Evolutionary conservation across 2,113 vertebrate species (phyloP).

Genomic region (Leucosticte australis): DNA sequence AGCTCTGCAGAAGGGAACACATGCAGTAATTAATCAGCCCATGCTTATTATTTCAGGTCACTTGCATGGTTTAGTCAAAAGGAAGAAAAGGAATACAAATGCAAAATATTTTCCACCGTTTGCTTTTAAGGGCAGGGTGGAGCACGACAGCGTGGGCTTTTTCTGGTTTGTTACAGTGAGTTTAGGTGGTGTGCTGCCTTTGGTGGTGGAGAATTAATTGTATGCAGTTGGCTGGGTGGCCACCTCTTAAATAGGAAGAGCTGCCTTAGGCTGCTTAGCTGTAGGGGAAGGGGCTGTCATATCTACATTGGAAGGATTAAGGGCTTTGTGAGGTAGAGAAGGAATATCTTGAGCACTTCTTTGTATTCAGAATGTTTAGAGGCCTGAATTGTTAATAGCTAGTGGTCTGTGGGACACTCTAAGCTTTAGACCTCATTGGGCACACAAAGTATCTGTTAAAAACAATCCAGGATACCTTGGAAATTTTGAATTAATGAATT

Average conservation of each 20-base stretch:
- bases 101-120: constrained; percentile 23
- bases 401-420: rapidly evolving
- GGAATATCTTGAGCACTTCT: background rate
- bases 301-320: background rate
- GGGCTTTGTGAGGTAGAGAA: background rate
- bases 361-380: background rate
- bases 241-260: background rate
- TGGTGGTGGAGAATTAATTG: background rate
- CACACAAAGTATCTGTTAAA: background rate
- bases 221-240: background rate
- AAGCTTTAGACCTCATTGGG: background rate
- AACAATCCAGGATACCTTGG: background rate
- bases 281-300: background rate
- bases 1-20: background rate
- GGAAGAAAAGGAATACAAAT: constrained; percentile 17
- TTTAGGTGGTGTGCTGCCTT: background rate
- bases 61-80: background rate
- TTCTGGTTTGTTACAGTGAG: background rate
- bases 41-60: constrained; percentile 25
- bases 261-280: background rate
- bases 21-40: constrained; percentile 16
- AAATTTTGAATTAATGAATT: background rate
- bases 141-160: background rate
- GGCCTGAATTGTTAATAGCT: background rate
- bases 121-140: constrained; percentile 29